Evolutionary conservation across 2,113 vertebrate species (phyloP).

Genomic region (Silurus glanis): DNA sequence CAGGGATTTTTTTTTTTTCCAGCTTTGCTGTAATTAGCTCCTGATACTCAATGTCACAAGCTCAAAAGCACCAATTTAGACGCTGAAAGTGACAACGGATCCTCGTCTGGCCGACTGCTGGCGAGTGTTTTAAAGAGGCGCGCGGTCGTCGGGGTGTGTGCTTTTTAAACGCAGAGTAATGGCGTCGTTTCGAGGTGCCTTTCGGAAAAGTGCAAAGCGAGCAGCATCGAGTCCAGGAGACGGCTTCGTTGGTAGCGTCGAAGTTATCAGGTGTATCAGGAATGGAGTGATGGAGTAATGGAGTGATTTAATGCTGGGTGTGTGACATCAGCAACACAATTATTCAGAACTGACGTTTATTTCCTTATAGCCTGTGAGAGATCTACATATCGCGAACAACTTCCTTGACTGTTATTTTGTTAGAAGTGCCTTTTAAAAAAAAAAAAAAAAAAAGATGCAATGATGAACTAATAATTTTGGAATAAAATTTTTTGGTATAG

Average conservation of each 20-base stretch:
- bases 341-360: background rate
- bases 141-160: background rate
- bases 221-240: background rate
- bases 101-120: background rate
- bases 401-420: background rate
- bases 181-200: background rate
- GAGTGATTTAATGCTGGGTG: background rate
- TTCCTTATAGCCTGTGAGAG: background rate
- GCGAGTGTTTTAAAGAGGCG: background rate
- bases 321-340: background rate
- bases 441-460: background rate
- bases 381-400: constrained; percentile 1
- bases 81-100: background rate
- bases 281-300: background rate
- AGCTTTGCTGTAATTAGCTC: constrained; percentile 33
- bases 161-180: background rate
- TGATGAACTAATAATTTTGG: background rate
- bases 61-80: constrained; percentile 39
- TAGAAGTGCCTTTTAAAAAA: background rate
- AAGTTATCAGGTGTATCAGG: background rate
- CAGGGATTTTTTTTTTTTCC: background rate
- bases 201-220: background rate
- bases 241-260: background rate
- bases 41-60: constrained; percentile 19
- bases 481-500: constrained; percentile 40